phyloP scores from a whole-genome alignment of 2,888 invertebrate genomes.

The Nomada lathburiana region DNA sequence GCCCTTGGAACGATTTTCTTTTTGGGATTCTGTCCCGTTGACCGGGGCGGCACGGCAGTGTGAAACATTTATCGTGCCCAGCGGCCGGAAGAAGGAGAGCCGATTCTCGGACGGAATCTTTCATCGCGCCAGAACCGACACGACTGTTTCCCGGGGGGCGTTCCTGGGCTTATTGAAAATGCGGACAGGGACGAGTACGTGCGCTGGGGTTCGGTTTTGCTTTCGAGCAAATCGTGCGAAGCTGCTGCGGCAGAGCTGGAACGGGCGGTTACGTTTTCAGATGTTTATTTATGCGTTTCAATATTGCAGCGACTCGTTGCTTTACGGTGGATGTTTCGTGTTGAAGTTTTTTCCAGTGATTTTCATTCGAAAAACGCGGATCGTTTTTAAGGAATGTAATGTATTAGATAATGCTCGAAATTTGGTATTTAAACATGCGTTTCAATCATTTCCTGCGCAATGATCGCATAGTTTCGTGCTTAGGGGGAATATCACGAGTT shows the following conservation, averaged over 20 bases:
- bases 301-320: not conserved
- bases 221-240: not conserved
- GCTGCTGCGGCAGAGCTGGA: too few species aligned
- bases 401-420: too few species aligned
- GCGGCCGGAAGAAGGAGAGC: constrained; percentile 11
- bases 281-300: constrained; percentile 2
- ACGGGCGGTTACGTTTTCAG: not conserved
- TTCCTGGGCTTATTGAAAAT: constrained; percentile 37
- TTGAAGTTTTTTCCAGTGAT: not conserved
- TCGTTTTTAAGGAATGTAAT: too few species aligned
- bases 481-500: too few species aligned
- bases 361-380: too few species aligned
- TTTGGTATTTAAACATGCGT: too few species aligned
- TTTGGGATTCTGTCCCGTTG: constrained; percentile 47
- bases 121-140: constrained; percentile 6
- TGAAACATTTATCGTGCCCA: constrained; percentile 59
- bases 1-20: constrained; percentile 56
- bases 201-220: constrained; percentile 7
- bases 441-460: too few species aligned
- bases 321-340: too few species aligned
- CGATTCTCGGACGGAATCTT: constrained; percentile 18
- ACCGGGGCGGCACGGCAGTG: constrained; percentile 21
- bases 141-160: constrained; percentile 15
- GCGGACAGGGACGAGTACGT: constrained; percentile 27
- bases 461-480: too few species aligned